These are phyloP conservation scores for Phorcus lineatus DNA, from an alignment of 2,888 invertebrate genomes.

Conservation along the genomic window DNA sequence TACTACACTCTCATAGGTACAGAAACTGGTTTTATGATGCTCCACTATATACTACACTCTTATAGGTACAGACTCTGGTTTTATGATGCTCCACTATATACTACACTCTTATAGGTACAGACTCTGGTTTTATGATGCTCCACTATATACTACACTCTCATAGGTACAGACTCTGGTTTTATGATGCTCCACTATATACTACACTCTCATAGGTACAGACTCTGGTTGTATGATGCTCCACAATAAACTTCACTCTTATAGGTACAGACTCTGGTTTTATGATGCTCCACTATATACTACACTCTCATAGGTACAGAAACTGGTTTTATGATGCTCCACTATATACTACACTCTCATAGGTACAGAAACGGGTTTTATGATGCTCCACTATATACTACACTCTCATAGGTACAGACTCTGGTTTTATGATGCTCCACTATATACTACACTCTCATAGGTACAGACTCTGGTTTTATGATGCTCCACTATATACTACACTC, in stretches of 20 bases:
- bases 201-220: constrained; percentile 30
- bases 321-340: no score
- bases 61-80: no score
- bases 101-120: constrained; percentile 31
- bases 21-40: no score
- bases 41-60: constrained; percentile 28
- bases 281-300: constrained; percentile 29
- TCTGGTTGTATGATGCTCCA: no score
- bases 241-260: constrained; percentile 27
- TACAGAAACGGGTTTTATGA: no score
- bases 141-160: constrained; percentile 27
- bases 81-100: constrained; percentile 26
- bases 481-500: constrained; percentile 26
- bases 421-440: constrained; percentile 27
- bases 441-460: constrained; percentile 30
- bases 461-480: no score
- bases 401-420: constrained; percentile 29
- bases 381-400: constrained; percentile 28
- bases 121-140: no score
- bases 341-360: constrained; percentile 30
- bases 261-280: no score
- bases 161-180: no score
- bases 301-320: constrained; percentile 28
- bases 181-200: constrained; percentile 27
- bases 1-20: constrained; percentile 30